phyloP scores from a whole-genome alignment of 2,113 vertebrate species.

The Syrrhaptes paradoxus region DNA sequence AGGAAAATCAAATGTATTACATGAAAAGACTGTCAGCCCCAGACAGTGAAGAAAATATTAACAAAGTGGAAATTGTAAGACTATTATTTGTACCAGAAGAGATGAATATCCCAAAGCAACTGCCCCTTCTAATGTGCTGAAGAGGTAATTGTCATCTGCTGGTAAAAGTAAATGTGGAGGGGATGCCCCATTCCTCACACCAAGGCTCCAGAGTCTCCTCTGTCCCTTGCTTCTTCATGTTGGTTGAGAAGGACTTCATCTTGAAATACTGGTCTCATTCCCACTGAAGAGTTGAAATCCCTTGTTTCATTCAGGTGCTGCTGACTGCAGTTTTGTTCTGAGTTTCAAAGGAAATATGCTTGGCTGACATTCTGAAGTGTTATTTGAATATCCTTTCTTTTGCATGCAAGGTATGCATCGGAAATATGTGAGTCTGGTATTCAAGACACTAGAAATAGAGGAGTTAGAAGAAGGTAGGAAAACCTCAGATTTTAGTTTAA shows the following conservation, averaged over 20 bases:
- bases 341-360: conserved; percentile 9
- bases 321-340: neutral
- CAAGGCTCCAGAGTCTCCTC: neutral
- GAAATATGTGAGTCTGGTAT: neutral
- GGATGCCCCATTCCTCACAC: neutral
- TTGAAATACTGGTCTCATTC: neutral
- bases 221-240: neutral
- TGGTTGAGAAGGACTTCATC: neutral
- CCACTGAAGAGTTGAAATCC: neutral
- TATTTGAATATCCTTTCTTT: conserved; percentile 25
- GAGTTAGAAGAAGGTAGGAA: neutral
- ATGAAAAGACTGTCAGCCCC: neutral
- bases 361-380: conserved; percentile 38
- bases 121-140: neutral
- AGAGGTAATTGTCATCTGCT: neutral
- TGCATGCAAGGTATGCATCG: neutral
- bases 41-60: neutral
- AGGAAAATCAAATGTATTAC: neutral
- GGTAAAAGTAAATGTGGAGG: neutral
- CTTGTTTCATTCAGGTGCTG: neutral
- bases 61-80: neutral
- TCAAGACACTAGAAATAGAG: neutral
- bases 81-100: neutral
- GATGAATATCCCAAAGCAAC: neutral
- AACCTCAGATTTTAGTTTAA: neutral